phyloP scores from a whole-genome alignment of 2,113 vertebrate genomes.

The Pteropus alecto region DNA sequence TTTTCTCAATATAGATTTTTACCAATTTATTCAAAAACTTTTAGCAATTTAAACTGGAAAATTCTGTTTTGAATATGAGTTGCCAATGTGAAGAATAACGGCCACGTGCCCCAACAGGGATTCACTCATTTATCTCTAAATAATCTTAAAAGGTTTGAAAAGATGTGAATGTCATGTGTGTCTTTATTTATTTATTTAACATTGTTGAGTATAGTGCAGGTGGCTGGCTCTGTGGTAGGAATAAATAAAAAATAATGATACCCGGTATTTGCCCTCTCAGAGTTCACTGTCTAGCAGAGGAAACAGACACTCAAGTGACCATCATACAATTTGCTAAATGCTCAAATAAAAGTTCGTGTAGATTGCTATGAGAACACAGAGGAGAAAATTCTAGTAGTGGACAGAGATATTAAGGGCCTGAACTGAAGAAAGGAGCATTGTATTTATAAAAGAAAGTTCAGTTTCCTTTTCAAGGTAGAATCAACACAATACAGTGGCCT shows the following conservation, averaged over 20 bases:
- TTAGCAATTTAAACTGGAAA: background rate
- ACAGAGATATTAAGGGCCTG: background rate
- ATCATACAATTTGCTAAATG: background rate
- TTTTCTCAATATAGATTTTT: background rate
- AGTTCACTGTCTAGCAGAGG: background rate
- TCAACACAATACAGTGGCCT: background rate
- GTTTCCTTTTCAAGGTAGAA: background rate
- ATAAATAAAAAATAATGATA: background rate
- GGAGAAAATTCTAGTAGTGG: background rate
- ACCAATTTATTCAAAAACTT: background rate
- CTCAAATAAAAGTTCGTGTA: background rate
- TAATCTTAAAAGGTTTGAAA: constrained; percentile 6
- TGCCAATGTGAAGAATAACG: background rate
- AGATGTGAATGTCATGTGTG: background rate
- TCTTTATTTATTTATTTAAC: background rate
- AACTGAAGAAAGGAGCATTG: background rate
- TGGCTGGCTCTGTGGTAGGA: background rate
- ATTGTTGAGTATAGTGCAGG: background rate
- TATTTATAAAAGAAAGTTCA: background rate
- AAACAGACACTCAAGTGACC: background rate
- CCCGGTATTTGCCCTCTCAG: background rate
- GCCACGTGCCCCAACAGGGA: background rate
- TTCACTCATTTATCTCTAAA: background rate
- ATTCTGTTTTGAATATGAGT: background rate
- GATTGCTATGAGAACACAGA: background rate